Conservation (phyloP, 2,888 invertebrate species). For the Chrysomela aeneicollis region DNA sequence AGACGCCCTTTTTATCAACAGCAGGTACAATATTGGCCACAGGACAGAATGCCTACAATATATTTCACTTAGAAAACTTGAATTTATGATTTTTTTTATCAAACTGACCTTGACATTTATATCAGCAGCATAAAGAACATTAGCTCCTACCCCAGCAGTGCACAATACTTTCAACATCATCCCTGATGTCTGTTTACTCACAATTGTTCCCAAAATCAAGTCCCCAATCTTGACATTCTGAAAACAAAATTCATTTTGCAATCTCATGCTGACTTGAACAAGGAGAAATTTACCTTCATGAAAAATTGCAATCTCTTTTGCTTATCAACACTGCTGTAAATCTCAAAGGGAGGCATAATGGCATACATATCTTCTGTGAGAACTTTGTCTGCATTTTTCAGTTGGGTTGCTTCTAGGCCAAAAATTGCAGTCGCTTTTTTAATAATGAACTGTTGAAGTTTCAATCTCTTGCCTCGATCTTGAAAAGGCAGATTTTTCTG, state of each 20-base stretch:
- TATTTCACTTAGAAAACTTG: conserved; percentile 7
- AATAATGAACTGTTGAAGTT: conserved; percentile 86
- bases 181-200: conserved; percentile 76
- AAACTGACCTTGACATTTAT: conserved; percentile 81
- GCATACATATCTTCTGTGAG: conserved; percentile 74
- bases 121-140: conserved; percentile 84
- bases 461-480: conserved; percentile 82
- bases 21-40: conserved; percentile 77
- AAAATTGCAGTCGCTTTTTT: conserved; percentile 84
- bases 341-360: conserved; percentile 87
- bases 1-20: conserved; percentile 79
- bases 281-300: conserved; percentile 70
- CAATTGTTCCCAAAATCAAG: conserved; percentile 80
- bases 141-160: conserved; percentile 78
- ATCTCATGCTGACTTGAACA: background rate
- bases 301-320: conserved; percentile 80
- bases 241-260: conserved; percentile 35
- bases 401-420: conserved; percentile 61
- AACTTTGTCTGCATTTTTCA: conserved; percentile 64
- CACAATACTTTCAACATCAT: conserved; percentile 85
- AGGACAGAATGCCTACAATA: conserved; percentile 71
- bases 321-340: conserved; percentile 82
- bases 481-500: conserved; percentile 84
- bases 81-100: background rate
- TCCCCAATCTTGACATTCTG: conserved; percentile 79